Evolutionary conservation across 2,113 vertebrate genomes (phyloP), one percentile per base, ranked within the genome.

Genomic region (Gymnocephalus cernua): DNA sequence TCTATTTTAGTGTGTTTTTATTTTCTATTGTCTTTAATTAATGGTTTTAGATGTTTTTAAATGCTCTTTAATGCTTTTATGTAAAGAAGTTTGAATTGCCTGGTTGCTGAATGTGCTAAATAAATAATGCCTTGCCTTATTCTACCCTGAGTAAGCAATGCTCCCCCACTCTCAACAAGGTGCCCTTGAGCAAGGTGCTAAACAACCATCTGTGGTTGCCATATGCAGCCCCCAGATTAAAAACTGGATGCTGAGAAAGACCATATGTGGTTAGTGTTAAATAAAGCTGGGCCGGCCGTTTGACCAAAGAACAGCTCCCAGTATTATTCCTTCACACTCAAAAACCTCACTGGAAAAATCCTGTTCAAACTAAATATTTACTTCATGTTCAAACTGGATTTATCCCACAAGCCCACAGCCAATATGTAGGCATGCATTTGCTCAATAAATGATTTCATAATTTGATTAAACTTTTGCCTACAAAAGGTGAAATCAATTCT

Each of bases 141-240:
- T 12, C 27, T 1, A 10, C 38, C 11, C 38, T 25, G 38, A 71
- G 16, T 15, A 44, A 54, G 10, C 11, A 15, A 47, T 25, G 23
- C 51, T 14, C 7, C 16, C 6, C 12, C 27, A 38, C 45, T n/a
- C 25, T 54, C 41, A 27, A 9, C 72, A 79, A 86, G 79, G 75
- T 86, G 84, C 82, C 85, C 66, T 85, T 81, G 74, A 74, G 63
- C 74, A 88, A 56, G 59, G 47, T 63, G 74, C 61, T 68, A 27
- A 47, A 47, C 29, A 29, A 35, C 56, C 57, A 75, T 48, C 58
- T 77, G 41, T 79, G 15, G 9, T 3, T 50, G 57, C 74, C 74
- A 73, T 45, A 66, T 67, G 65, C 70, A 79, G 73, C 54, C 23
- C 21, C 15, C 68, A 79, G 56, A 56, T 69, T 61, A 27, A 29